These are phyloP conservation scores for Druceiella hillmani DNA, from an alignment of 2,888 invertebrate species.

Conservation along the genomic window DNA sequence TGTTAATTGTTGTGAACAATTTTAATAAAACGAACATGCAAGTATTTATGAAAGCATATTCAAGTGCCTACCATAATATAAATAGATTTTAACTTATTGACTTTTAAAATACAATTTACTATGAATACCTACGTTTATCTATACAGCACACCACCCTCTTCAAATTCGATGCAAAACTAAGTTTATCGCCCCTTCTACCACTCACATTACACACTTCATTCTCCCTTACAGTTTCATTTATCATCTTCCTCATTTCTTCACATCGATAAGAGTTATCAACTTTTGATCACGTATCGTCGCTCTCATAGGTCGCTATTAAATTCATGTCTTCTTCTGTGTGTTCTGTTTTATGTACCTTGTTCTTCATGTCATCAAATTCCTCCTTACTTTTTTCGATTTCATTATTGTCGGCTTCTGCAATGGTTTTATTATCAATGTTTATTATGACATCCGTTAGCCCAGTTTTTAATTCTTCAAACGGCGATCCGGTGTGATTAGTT, in stretches of 20 bases:
- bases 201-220: no score
- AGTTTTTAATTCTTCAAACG: slow-evolving; percentile 13
- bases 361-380: slow-evolving; percentile 8
- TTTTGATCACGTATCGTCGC: slow-evolving; percentile 51
- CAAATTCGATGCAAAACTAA: slow-evolving; percentile 43
- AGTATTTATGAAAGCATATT: no score
- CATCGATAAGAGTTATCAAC: no score
- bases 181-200: not conserved
- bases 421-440: slow-evolving; percentile 42
- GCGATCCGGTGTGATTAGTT: not conserved
- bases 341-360: slow-evolving; percentile 30
- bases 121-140: slow-evolving; percentile 43
- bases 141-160: slow-evolving; percentile 47
- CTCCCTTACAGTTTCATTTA: no score
- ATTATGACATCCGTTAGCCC: slow-evolving; percentile 44
- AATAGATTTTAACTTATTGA: no score
- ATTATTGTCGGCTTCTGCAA: slow-evolving; percentile 25
- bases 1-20: no score
- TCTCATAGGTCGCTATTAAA: slow-evolving; percentile 45
- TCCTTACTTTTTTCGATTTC: not conserved
- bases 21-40: no score
- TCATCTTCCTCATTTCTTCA: no score
- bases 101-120: no score
- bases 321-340: slow-evolving; percentile 40
- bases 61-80: no score